Conservation (phyloP, 2,888 invertebrate species). For the Heterodera filipjevi region DNA sequence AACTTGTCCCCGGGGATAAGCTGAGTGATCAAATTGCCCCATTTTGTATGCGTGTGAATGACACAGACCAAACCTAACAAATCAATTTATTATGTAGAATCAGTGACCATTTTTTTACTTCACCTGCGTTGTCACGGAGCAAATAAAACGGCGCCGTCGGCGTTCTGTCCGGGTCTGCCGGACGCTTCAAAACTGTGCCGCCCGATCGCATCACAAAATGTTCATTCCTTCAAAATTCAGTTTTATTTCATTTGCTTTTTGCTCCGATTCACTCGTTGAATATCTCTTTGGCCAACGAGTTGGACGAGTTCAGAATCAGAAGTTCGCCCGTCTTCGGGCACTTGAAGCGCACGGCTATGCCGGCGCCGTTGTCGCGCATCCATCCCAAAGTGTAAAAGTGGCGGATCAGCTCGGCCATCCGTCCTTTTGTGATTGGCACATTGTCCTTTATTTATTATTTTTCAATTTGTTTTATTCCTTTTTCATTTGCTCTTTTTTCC, state of each 20-base stretch:
- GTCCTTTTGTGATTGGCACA: constrained; percentile 7
- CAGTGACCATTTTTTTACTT: background rate
- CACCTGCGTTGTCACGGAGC: constrained; percentile 5
- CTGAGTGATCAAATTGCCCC: constrained; percentile 17
- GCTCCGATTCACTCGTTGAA: background rate
- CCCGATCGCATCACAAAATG: constrained; percentile 12
- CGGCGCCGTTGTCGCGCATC: constrained; percentile 25
- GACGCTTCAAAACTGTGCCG: constrained; percentile 11
- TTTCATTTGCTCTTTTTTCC: background rate
- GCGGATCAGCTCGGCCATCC: constrained; percentile 17
- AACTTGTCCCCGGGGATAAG: background rate
- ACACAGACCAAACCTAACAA: constrained; percentile 16
- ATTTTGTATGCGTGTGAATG: constrained; percentile 20
- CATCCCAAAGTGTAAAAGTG: constrained; percentile 18
- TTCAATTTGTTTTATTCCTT: background rate
- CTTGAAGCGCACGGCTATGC: constrained; percentile 12
- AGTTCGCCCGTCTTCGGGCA: constrained; percentile 8
- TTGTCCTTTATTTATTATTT: background rate
- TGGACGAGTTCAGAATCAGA: constrained; percentile 5
- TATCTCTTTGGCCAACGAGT: constrained; percentile 14
- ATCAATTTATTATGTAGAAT: background rate
- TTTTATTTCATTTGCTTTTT: background rate
- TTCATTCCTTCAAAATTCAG: background rate
- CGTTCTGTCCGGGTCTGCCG: constrained; percentile 15
- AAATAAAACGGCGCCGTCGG: constrained; percentile 11